Conservation (phyloP, 2,888 invertebrate species). For the Netelia inedita region DNA sequence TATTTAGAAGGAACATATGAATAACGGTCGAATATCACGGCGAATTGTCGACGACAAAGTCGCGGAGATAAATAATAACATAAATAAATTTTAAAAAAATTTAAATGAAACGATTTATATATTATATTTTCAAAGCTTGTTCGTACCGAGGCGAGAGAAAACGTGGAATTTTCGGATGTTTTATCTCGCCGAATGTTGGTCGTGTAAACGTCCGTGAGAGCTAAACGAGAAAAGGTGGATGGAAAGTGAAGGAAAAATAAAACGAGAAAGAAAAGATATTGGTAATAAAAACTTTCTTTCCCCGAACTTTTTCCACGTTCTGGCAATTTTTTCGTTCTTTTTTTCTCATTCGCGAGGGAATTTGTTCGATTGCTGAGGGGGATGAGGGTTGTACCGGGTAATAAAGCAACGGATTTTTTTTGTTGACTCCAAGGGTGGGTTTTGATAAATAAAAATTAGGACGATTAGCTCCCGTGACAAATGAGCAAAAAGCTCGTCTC, state of each 20-base stretch:
- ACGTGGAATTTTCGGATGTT: not conserved
- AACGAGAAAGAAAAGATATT: constrained; percentile 22
- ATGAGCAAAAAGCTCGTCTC: not conserved
- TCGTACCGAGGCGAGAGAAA: not conserved
- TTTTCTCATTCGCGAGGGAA: not conserved
- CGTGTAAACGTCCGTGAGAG: not conserved
- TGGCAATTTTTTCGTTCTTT: constrained; percentile 49
- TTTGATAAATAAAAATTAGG: not conserved
- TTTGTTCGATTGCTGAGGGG: not conserved
- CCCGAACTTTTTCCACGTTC: constrained; percentile 2
- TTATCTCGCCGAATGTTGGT: not conserved
- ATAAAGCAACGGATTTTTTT: constrained; percentile 13
- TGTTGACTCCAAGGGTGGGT: not conserved
- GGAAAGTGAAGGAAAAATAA: constrained; percentile 9
- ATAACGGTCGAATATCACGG: not conserved
- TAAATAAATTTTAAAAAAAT: too few relatives aligned
- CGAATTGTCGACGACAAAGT: constrained; percentile 41
- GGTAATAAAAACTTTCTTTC: constrained; percentile 17
- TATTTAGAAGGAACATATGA: not conserved
- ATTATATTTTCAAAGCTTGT: not conserved
- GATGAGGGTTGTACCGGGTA: constrained; percentile 3
- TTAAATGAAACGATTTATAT: not conserved
- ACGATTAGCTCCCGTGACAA: not conserved
- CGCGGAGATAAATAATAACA: constrained; percentile 31
- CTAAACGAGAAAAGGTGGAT: constrained; percentile 11